Base-by-base conservation (phyloP, 2,797 vertebrate genomes). In the Picus viridis region DNA sequence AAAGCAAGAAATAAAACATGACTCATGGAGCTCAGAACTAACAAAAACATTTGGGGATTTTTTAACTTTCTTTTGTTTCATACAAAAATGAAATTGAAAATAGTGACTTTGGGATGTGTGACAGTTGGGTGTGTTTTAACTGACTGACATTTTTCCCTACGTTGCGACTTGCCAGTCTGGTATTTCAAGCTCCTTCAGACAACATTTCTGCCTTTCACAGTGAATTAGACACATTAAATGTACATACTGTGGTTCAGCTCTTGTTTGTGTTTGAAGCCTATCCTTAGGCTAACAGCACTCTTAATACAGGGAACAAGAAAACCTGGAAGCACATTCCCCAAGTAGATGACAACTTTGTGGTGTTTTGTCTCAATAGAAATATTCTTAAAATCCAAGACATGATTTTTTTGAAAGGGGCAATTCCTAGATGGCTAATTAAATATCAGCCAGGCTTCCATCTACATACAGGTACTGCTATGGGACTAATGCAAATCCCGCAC, bases 161-260 rank as follows among this genome's bases (percentile, higher is more conserved):
- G 45, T 72, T 78, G 61, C 84, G 77, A 83, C 79, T 73, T 54
- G 62, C 32, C 70, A 78, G 18, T 91, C 93, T 22, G 26, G 96
- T 90, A 95, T 94, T 95, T 95, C 93, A 95, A 43, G 92, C 61
- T 94, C 51, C 69, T 87, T 88, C 59, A 93, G 80, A 72, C 69
- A 83, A 53, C 8, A 9, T 30, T 83, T 83, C 63, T 93, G 54
- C 75, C 51, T 91, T 84, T 95, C 73, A 90, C 49, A 93, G 18
- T 69, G 43, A 88, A 80, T 91, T 74, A 94, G 54, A 89, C 59
- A 83, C 58, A 75, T 93, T 63, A 83, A 92, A 85, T 68, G 36
- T 76, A 89, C 26, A 86, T 71, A 41, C 27, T 58, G 49, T 49
- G n/a, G 56, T 89, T 78, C 70, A 94, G 22, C 32, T 76, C 61